These are phyloP conservation scores for Australoheros scitulus DNA, from an alignment of 2,113 vertebrate genomes.

Conservation along the genomic window DNA sequence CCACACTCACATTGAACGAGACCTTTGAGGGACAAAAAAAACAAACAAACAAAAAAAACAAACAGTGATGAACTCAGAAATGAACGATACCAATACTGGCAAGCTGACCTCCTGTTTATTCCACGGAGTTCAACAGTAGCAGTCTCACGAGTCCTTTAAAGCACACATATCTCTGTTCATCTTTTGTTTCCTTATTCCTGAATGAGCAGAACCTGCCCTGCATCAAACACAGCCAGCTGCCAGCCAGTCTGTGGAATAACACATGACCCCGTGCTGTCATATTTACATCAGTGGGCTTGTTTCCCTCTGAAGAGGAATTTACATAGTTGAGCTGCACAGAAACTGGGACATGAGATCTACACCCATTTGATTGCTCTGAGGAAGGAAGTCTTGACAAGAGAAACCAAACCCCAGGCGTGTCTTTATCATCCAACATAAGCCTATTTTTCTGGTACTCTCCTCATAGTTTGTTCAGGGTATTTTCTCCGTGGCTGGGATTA, in stretches of 20 bases:
- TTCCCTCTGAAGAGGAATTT: not conserved
- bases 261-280: constrained; percentile 15
- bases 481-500: not conserved
- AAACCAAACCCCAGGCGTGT: constrained; percentile 5
- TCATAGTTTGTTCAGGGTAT: not conserved
- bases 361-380: constrained; percentile 56
- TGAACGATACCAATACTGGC: not conserved
- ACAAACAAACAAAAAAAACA: not conserved
- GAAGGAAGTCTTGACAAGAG: constrained; percentile 45
- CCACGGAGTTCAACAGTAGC: not conserved
- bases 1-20: constrained; percentile 91
- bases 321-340: not conserved
- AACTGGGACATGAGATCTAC: constrained; percentile 35
- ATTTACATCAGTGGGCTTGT: constrained; percentile 20
- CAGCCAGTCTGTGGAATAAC: constrained; percentile 14
- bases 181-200: not conserved
- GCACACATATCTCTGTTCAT: not conserved
- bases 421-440: constrained; percentile 14
- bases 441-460: not conserved
- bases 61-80: not conserved
- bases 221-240: constrained; percentile 6
- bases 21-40: constrained; percentile 59
- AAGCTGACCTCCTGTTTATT: not conserved
- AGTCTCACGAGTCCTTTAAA: not conserved
- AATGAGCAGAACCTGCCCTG: not conserved